phyloP scores from a whole-genome alignment of 2,888 invertebrate species.

The Drosophila diplacantha region DNA sequence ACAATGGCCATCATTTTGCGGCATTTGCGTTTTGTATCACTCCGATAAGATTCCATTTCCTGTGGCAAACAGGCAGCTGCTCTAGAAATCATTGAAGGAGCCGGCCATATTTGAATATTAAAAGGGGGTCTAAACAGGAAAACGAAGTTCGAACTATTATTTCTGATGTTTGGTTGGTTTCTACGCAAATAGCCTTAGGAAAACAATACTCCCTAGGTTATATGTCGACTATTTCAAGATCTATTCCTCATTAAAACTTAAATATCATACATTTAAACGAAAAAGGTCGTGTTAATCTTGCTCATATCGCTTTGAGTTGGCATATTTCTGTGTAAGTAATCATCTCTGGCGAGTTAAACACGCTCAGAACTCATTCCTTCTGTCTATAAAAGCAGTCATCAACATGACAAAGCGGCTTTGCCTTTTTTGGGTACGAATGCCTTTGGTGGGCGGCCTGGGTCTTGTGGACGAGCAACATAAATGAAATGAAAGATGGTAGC shows the following conservation, averaged over 20 bases:
- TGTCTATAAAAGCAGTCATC: constrained; percentile 31
- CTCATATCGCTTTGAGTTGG: constrained; percentile 1
- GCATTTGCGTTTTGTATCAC: constrained; percentile 17
- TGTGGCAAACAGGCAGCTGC: constrained; percentile 19
- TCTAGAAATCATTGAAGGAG: not conserved
- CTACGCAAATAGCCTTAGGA: not conserved
- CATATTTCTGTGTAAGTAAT: constrained; percentile 19
- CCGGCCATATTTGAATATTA: not conserved
- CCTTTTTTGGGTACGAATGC: constrained; percentile 22
- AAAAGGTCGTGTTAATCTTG: constrained; percentile 2
- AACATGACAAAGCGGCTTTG: constrained; percentile 36
- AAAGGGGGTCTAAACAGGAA: no score
- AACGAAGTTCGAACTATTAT: not conserved
- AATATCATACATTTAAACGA: not conserved
- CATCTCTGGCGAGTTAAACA: constrained; percentile 14
- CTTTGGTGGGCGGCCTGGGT: constrained; percentile 16
- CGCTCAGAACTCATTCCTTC: constrained; percentile 8
- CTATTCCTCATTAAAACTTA: not conserved
- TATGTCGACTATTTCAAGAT: not conserved
- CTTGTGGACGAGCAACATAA: constrained; percentile 35
- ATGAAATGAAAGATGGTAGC: constrained; percentile 35
- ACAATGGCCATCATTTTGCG: constrained; percentile 42
- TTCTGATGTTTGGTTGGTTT: no score
- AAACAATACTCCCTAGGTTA: not conserved
- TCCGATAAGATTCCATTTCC: constrained; percentile 47